phyloP scores from a whole-genome alignment of 1,140 invertebrate species.

The Aphaenogaster floridana region DNA sequence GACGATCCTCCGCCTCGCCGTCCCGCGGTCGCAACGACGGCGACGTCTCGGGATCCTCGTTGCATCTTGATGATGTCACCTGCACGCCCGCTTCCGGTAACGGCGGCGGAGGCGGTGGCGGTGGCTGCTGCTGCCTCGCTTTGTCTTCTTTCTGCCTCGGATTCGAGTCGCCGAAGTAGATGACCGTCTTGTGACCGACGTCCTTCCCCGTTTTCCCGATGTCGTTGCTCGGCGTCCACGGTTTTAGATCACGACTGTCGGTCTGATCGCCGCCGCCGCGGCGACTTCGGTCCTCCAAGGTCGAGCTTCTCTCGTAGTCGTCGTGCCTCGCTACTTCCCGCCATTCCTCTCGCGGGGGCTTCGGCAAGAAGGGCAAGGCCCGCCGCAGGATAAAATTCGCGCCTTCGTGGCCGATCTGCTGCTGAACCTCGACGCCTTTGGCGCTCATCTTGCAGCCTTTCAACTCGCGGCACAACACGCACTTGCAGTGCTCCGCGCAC shows the following conservation, averaged over 20 bases:
- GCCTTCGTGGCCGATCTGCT: conserved; percentile 79
- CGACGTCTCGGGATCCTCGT: not conserved
- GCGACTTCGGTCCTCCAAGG: conserved; percentile 78
- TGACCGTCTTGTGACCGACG: conserved; percentile 90
- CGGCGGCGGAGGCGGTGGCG: conserved; percentile 31
- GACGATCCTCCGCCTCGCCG: not conserved
- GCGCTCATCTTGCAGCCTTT: conserved; percentile 81
- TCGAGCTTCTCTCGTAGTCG: conserved; percentile 84
- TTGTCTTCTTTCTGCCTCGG: conserved; percentile 84
- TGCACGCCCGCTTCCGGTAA: conserved; percentile 39
- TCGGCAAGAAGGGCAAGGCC: conserved; percentile 87
- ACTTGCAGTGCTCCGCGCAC: conserved; percentile 85
- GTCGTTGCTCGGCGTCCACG: not conserved
- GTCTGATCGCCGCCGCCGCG: conserved; percentile 14
- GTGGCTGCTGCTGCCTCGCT: conserved; percentile 2
- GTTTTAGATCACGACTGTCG: conserved; percentile 65
- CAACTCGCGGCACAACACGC: conserved; percentile 88
- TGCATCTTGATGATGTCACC: not conserved
- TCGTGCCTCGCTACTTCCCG: conserved; percentile 86
- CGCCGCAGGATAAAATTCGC: conserved; percentile 88
- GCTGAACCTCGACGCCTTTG: conserved; percentile 14
- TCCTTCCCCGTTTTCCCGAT: conserved; percentile 80
- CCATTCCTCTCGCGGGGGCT: conserved; percentile 85
- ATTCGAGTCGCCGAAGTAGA: conserved; percentile 90
- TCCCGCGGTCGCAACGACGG: not conserved